phyloP scores from a whole-genome alignment of 2,797 vertebrate species.

The Hydrolagus colliei region DNA sequence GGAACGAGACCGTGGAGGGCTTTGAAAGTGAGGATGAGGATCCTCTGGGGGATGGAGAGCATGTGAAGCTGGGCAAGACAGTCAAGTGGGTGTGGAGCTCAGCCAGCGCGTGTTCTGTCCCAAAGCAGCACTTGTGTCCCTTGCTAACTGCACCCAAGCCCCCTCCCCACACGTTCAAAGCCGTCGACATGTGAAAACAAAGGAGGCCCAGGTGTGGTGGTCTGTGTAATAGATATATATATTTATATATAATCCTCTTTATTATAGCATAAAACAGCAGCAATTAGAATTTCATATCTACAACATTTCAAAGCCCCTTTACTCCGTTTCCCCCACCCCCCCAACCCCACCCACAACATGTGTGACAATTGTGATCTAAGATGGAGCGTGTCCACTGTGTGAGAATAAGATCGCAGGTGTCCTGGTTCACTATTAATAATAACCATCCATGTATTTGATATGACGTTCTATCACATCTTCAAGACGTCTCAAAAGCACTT shows the following conservation, averaged over 20 bases:
- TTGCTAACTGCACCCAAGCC: no score
- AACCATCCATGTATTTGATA: not conserved
- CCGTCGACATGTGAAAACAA: no score
- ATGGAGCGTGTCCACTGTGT: not conserved
- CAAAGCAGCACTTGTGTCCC: no score
- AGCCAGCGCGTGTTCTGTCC: no score
- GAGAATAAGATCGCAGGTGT: not conserved
- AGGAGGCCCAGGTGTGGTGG: no score
- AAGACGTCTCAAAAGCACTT: not conserved
- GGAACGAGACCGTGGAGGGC: no score
- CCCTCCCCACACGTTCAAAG: no score
- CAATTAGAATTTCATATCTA: conserved; percentile 22
- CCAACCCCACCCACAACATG: not conserved
- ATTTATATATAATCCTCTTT: conserved; percentile 22
- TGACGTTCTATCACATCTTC: not conserved
- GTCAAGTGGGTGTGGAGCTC: no score
- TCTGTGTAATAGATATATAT: not conserved
- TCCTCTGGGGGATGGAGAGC: no score
- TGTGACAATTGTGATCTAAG: not conserved
- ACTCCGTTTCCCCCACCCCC: not conserved
- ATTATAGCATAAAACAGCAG: conserved; percentile 21
- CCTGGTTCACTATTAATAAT: not conserved
- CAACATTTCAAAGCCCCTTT: conserved; percentile 27
- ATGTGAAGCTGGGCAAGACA: no score
- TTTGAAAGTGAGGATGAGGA: no score